Base-by-base conservation (phyloP, 2,797 vertebrate species). In the Myotis planiceps region DNA sequence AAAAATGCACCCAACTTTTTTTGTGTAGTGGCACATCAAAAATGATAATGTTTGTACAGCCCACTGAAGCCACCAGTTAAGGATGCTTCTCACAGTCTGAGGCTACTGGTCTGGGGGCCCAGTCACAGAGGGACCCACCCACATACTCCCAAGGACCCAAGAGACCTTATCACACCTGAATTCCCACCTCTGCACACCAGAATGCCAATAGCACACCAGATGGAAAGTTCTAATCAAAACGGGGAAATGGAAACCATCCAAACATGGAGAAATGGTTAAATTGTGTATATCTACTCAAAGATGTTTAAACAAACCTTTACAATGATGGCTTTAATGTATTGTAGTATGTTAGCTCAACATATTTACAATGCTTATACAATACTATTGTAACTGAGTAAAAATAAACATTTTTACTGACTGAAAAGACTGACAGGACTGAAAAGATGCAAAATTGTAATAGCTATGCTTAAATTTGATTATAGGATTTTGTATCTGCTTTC, bases 401-500 rank as follows among this genome's bases (percentile, higher is more conserved):
- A 79, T 75, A 78, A 72, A 66, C 2, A 42, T 10, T 42, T 42
- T 42, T 42, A 42, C 42, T 42, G 42, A 42, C 42, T 42, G 42
- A 42, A 42, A 2, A 42, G 42, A 42, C 42, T 79, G 34, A 55
- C 34, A 88, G 92, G 23, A 55, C 65, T 79, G 23, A 10, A 83
- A 88, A 90, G 29, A 39, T 1, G 25, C 71, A 79, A 90, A 76
- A 72, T 60, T 90, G 85, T 80, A 88, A 75, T 69, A n/a, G 45
- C 68, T 85, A 72, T 10, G 3, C 80, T 88, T 92, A 66, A 9
- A 92, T 91, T 72, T 84, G 32, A 16, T 80, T 93, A 81, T 76
- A 76, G 9, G 49, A 79, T 83, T 96, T 81, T 82, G 47, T 89
- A 90, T 90, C 53, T 93, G 29, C 55, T 88, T 94, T 95, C 58